Percentiles rank a stretch among this genome's conserved stretches.
phyloP scores from a whole-genome alignment of 2,797 vertebrate species.

The Mormyrops attenuatus region DNA sequence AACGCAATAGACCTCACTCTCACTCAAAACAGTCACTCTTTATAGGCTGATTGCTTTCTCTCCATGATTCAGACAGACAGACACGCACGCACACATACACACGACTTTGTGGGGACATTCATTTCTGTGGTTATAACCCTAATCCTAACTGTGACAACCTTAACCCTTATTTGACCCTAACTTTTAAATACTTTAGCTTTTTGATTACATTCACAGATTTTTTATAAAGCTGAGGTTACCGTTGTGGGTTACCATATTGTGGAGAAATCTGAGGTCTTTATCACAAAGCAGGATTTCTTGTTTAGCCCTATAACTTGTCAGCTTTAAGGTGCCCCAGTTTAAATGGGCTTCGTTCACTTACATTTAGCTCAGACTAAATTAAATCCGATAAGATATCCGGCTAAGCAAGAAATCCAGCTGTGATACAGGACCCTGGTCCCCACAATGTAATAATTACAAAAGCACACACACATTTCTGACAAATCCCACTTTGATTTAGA shows the following conservation, averaged over 20 bases:
- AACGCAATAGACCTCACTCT: no score
- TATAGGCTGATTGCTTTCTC: no score
- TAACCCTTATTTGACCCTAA: no score
- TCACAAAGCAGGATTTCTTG: background rate
- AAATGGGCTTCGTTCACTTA: background rate
- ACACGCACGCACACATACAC: no score
- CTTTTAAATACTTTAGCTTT: no score
- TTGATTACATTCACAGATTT: no score
- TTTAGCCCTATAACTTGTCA: background rate
- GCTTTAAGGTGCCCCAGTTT: background rate
- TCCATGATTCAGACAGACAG: no score
- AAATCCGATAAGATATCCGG: background rate
- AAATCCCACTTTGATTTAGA: background rate
- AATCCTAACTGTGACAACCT: no score
- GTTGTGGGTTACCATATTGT: background rate
- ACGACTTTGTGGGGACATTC: no score
- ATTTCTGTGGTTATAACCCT: no score
- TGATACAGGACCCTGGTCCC: background rate
- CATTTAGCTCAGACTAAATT: background rate
- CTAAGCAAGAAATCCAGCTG: background rate
- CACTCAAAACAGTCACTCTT: no score
- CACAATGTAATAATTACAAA: background rate
- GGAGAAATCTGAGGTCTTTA: background rate
- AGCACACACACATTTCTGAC: background rate
- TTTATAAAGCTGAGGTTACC: no score